Base-by-base conservation (phyloP, 2,888 invertebrate species). In the Minunthozetes semirufus region DNA sequence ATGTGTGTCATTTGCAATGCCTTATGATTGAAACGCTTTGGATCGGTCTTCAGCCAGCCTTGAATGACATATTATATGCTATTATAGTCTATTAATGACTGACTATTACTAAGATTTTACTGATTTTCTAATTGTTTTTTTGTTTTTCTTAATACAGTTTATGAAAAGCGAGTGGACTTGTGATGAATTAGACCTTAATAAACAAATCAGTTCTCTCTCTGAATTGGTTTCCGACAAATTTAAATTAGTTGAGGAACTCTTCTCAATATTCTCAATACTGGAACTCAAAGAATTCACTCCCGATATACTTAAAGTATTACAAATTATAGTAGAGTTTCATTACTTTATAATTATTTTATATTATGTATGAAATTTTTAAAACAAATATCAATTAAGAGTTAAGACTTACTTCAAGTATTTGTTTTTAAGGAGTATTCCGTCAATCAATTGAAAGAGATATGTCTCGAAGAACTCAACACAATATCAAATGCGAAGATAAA, bases 1-100 rank as follows among this genome's bases (percentile, higher is more conserved):
- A 68, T 68, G 68, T 22, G n/a, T 68, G 68, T 68, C 68, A 68
- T 68, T 46, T 68, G 68, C 68, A 68, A 68, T 42, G 68, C 19
- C 27, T 33, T 68, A 68, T 68, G 42, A 68, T 68, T 68, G 68
- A 68, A 22, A 68, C 22, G 19, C 22, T n/a, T 17, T 13, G 27
- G 38, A 68, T 38, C 33, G 56, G 27, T 66, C 68, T 68, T 68
- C 38, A 68, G 38, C 68, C 42, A 68, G 15, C 68, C 68, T n/a
- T 42, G 42, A 68, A 68, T 68, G 68, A 68, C 68, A 68, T 42
- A 68, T 68, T 68, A 68, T 19, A 68, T 68, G 6, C 68, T 42
- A 42, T 68, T 68, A 68, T 19, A 68, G 19, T 1, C 68, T 42
- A 42, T 68, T 68, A 68, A 68, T 42, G 68, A 42, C 68, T 42